A percentile compares a stretch with the other conserved stretches of the same genome.
Evolutionary conservation across 1,140 invertebrate genomes (phyloP).

Genomic region (Mercenaria mercenaria): DNA sequence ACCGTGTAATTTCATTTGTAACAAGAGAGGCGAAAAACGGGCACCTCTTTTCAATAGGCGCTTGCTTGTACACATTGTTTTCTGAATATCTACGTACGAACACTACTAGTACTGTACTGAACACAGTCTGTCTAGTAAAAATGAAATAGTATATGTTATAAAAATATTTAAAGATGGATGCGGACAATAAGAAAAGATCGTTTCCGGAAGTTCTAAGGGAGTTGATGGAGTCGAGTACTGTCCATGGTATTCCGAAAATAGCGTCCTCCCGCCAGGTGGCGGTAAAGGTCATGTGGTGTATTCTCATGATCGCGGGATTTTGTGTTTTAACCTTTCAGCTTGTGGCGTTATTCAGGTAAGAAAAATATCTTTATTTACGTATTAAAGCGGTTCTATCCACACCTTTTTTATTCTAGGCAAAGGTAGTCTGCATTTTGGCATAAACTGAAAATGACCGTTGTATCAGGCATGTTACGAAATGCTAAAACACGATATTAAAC

Average conservation of each 20-base stretch:
- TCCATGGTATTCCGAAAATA: slow-evolving; percentile 31
- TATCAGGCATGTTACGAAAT: no score
- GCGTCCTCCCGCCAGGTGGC: slow-evolving; percentile 40
- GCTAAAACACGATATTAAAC: no score
- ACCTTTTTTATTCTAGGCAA: background rate
- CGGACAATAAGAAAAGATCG: background rate
- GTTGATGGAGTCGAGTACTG: slow-evolving; percentile 29
- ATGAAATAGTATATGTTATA: no score
- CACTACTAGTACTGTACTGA: no score
- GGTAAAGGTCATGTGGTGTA: slow-evolving; percentile 28
- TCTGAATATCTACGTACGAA: no score
- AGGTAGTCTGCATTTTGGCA: background rate
- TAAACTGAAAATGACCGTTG: no score
- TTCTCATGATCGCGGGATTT: slow-evolving; percentile 2
- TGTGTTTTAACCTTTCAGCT: background rate
- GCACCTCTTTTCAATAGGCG: no score
- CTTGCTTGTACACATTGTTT: no score
- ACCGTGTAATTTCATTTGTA: no score
- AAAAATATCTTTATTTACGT: background rate
- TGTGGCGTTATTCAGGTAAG: background rate
- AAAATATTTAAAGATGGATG: background rate
- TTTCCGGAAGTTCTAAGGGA: background rate
- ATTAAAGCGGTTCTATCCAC: no score
- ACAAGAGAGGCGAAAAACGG: no score
- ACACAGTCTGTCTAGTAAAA: no score